These are phyloP conservation scores for Lasioglossum baleicum DNA, from an alignment of 1,140 invertebrate species.

Conservation along the genomic window DNA sequence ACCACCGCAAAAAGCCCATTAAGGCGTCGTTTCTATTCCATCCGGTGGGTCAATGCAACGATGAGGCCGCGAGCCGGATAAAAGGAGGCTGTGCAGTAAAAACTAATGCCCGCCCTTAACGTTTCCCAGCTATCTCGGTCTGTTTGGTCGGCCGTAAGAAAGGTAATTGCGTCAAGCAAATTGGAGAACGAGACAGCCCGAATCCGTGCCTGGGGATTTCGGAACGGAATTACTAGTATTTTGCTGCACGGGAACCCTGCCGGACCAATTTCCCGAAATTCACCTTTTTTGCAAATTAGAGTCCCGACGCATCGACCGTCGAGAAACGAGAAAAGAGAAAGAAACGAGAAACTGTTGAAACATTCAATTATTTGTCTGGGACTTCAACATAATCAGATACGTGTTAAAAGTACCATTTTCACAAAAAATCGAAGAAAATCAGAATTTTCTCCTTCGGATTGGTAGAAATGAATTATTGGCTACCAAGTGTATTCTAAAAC, in stretches of 20 bases:
- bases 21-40: slow-evolving; percentile 47
- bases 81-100: slow-evolving; percentile 33
- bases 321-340: no score
- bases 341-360: no score
- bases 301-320: no score
- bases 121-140: slow-evolving; percentile 27
- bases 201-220: not conserved
- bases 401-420: no score
- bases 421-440: no score
- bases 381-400: no score
- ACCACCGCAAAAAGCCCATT: slow-evolving; percentile 39
- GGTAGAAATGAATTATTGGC: no score
- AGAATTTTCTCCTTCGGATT: no score
- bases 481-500: no score
- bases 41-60: slow-evolving; percentile 25
- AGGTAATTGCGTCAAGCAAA: slow-evolving; percentile 39
- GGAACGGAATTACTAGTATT: not conserved
- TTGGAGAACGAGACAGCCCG: slow-evolving; percentile 1
- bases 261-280: not conserved
- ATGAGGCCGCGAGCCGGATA: slow-evolving; percentile 10
- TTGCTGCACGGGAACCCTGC: not conserved
- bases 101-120: slow-evolving; percentile 36
- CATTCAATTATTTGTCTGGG: no score
- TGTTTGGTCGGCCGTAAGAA: slow-evolving; percentile 9
- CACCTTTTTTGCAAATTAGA: no score